Percentiles rank a stretch among this genome's conserved stretches.
These are phyloP conservation scores for Acropora yongei DNA, from an alignment of 64 coral and sea anemone genomes.

Conservation along the genomic window DNA sequence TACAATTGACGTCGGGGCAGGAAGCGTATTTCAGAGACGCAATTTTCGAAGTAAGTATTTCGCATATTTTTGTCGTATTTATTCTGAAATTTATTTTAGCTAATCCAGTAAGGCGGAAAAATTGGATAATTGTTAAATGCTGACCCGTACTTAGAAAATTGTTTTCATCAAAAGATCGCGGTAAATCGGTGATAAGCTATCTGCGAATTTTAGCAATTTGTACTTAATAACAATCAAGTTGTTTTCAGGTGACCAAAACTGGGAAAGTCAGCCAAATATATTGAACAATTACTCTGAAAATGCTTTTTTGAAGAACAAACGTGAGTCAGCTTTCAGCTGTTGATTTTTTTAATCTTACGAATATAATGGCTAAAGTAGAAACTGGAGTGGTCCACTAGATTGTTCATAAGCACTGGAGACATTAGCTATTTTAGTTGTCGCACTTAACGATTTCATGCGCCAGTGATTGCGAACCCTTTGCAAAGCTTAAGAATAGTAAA, in stretches of 20 bases:
- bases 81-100: not conserved
- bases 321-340: not conserved
- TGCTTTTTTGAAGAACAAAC: not conserved
- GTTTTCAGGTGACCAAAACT: not conserved
- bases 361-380: not conserved
- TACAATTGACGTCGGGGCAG: not conserved
- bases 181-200: not conserved
- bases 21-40: too few species aligned
- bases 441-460: not conserved
- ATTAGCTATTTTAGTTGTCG: not conserved
- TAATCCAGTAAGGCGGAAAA: not conserved
- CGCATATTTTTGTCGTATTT: not conserved
- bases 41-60: not conserved
- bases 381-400: too few species aligned
- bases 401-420: not conserved
- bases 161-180: not conserved
- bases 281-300: not conserved
- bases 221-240: not conserved
- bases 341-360: not conserved
- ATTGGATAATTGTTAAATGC: too few species aligned
- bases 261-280: not conserved
- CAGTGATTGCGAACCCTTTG: too few species aligned
- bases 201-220: not conserved
- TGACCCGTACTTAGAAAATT: too few species aligned
- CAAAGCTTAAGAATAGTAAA: too few species aligned